Conservation (phyloP, 2,797 vertebrate species). For the Hemibagrus guttatus region DNA sequence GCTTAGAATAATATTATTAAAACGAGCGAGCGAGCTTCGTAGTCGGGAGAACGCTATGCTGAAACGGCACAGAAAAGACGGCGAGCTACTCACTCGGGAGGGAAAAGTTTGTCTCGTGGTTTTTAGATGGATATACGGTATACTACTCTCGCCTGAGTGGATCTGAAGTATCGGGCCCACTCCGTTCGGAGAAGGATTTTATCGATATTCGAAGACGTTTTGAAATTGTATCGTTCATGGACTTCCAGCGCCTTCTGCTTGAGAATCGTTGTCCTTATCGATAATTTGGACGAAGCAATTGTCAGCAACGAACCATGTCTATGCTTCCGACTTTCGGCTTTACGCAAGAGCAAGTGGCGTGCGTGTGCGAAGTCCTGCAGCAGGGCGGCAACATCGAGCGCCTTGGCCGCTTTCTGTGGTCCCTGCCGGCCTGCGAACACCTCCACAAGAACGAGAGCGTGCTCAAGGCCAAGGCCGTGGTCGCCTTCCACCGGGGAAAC, state of each 20-base stretch:
- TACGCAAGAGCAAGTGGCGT: conserved; percentile 97
- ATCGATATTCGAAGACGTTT: conserved; percentile 51
- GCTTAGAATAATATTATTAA: conserved; percentile 99
- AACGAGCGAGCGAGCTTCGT: conserved; percentile 77
- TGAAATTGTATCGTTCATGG: conserved; percentile 63
- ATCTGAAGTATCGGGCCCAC: conserved; percentile 65
- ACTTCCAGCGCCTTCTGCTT: conserved; percentile 60
- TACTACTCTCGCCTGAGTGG: conserved; percentile 66
- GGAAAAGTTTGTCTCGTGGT: conserved; percentile 65
- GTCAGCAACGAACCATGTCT: conserved; percentile 84
- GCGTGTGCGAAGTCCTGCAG: conserved; percentile 94
- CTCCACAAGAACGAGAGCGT: conserved; percentile 97
- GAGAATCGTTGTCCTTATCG: conserved; percentile 49
- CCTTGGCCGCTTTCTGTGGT: conserved; percentile 95
- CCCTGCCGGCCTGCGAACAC: conserved; percentile 95
- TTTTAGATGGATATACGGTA: conserved; percentile 71
- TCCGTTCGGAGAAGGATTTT: conserved; percentile 63
- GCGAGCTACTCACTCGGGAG: conserved; percentile 71
- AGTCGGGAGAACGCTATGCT: conserved; percentile 79
- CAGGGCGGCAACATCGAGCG: conserved; percentile 96
- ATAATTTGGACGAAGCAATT: conserved; percentile 65
- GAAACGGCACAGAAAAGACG: conserved; percentile 77
- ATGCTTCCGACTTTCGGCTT: conserved; percentile 98
- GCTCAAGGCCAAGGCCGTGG: conserved; percentile 94
- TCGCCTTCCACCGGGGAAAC: conserved; percentile 92